Evolutionary conservation across 2,797 vertebrate species (phyloP).

Genomic region (Crenuchus spilurus): DNA sequence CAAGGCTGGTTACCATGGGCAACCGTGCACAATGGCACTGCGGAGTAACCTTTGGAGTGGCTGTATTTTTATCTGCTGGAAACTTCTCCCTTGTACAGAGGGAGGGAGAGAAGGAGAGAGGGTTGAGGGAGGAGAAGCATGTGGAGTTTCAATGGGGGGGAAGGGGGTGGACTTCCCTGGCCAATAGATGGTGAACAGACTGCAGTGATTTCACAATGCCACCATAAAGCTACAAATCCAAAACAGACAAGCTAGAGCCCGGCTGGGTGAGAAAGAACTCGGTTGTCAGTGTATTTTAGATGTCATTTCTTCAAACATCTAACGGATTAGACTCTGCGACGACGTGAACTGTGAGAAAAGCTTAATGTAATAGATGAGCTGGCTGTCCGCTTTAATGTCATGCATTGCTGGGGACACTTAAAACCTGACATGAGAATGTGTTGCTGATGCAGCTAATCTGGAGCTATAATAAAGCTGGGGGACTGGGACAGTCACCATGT

Average conservation of each 20-base stretch:
- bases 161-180: constrained; percentile 62
- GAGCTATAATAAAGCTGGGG: background rate
- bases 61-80: constrained; percentile 76
- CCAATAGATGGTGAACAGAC: constrained; percentile 67
- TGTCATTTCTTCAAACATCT: background rate
- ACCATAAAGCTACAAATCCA: constrained; percentile 35
- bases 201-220: constrained; percentile 65
- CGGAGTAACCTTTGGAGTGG: constrained; percentile 76
- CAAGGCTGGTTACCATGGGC: constrained; percentile 79
- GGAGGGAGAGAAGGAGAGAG: constrained; percentile 37
- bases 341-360: constrained; percentile 4
- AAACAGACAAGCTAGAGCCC: constrained; percentile 17
- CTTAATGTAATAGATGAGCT: background rate
- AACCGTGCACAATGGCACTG: constrained; percentile 76
- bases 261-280: constrained; percentile 14
- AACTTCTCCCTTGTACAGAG: constrained; percentile 67
- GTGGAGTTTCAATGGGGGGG: constrained; percentile 26
- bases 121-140: constrained; percentile 45
- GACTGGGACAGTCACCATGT: background rate
- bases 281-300: background rate
- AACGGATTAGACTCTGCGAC: background rate
- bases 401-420: background rate
- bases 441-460: constrained; percentile 1
- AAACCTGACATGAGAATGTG: background rate
- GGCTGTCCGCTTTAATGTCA: background rate